A percentile compares a stretch with the other conserved stretches of the same genome.
Evolutionary conservation across 2,797 vertebrate species (phyloP).

Genomic region (Xyrichtys novacula): DNA sequence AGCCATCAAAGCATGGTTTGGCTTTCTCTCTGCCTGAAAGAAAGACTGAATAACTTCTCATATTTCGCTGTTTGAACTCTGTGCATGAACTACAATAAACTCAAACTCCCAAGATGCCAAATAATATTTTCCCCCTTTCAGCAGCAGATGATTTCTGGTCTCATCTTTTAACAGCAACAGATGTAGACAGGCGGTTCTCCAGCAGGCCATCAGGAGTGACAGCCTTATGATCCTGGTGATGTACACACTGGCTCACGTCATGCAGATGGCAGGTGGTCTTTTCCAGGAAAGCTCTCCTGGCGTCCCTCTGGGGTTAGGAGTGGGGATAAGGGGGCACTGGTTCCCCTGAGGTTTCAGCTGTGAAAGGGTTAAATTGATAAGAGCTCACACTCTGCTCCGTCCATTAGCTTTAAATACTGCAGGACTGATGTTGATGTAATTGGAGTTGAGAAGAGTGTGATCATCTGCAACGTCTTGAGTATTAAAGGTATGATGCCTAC

Average conservation of each 20-base stretch:
- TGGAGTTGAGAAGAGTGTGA: conserved; percentile 5
- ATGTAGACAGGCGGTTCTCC: conserved; percentile 51
- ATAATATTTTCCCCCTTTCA: conserved; percentile 30
- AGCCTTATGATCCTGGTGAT: conserved; percentile 22
- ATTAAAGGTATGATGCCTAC: neutral
- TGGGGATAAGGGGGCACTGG: conserved; percentile 2
- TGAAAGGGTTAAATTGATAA: conserved; percentile 60
- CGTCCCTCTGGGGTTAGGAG: conserved; percentile 11
- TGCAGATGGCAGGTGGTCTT: conserved; percentile 64
- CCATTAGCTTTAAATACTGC: conserved; percentile 71
- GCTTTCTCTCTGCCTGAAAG: conserved; percentile 18
- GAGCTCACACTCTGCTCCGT: conserved; percentile 31
- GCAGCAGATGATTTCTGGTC: conserved; percentile 26
- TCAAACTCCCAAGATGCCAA: conserved; percentile 19
- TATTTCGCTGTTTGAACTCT: conserved; percentile 33
- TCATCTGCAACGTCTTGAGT: neutral
- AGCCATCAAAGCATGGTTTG: conserved; percentile 19
- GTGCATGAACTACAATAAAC: conserved; percentile 41
- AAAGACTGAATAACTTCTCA: conserved; percentile 12
- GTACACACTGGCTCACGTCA: conserved; percentile 27
- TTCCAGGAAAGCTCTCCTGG: conserved; percentile 24
- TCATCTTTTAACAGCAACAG: conserved; percentile 16
- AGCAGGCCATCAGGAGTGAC: conserved; percentile 25
- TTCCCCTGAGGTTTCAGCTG: conserved; percentile 58
- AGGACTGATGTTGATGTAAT: conserved; percentile 27